Evolutionary conservation across 2,888 invertebrate genomes (phyloP).

Genomic region (Daptonema setosum): DNA sequence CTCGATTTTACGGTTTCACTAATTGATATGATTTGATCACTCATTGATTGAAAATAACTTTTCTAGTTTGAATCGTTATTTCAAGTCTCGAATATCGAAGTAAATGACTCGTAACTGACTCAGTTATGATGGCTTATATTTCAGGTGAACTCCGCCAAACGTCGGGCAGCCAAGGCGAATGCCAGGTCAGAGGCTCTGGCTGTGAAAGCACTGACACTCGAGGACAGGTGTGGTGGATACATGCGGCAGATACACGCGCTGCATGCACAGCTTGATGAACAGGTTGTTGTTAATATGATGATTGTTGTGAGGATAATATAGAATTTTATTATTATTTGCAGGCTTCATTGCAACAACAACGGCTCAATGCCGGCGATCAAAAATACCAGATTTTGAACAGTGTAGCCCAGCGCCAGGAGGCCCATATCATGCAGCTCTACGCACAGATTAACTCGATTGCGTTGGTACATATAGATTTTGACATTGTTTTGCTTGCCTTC

Average conservation of each 20-base stretch:
- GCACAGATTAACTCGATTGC: background rate
- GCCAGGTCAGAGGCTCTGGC: background rate
- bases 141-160: too few relatives aligned
- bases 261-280: background rate
- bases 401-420: background rate
- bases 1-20: too few relatives aligned
- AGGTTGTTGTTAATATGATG: background rate
- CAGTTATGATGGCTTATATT: too few relatives aligned
- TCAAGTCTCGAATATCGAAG: too few relatives aligned
- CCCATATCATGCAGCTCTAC: background rate
- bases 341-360: background rate
- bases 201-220: background rate
- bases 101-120: too few relatives aligned
- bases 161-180: background rate
- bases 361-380: background rate
- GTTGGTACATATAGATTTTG: too few relatives aligned
- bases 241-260: background rate
- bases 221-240: background rate
- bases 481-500: too few relatives aligned
- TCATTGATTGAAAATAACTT: too few relatives aligned
- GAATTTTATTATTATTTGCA: too few relatives aligned
- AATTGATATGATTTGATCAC: too few relatives aligned
- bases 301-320: background rate
- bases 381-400: background rate
- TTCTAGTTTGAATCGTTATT: too few relatives aligned